Evolutionary conservation across 2,888 invertebrate species (phyloP), one percentile per base, ranked within the genome.

Genomic region (Zaprionus obscuricornis): DNA sequence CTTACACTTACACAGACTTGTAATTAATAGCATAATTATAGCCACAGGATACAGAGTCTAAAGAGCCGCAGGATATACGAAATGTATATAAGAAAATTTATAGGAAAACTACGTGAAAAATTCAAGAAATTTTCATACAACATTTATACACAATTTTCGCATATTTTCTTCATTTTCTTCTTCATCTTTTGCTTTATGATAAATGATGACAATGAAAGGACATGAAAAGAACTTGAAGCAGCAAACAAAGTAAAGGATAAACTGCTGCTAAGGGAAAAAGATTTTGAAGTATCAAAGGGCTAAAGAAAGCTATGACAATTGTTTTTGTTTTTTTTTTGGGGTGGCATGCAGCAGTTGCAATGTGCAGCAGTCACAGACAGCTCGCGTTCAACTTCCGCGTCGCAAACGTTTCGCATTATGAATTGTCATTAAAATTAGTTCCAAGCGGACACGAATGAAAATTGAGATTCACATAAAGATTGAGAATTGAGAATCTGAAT

Each of bases 371-470:
- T 39, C 36, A 36, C 11, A 6, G 34, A 13, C 24, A 26, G 33
- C 60, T 57, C 66, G 69, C 56, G 56, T 31, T n/a, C 40, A n/a
- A 39, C 56, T 55, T 68, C 66, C 70, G 64, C 74, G 73, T 60
- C 63, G 84, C 72, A n/a, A n/a, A n/a, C n/a, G n/a, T n/a, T n/a
- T n/a, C n/a, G n/a, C n/a, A n/a, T n/a, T n/a, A 58, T 68, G 84
- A 66, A 82, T 85, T 85, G 84, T 85, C 84, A 85, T 85, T 85
- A 79, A 82, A 83, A 86, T 85, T 78, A 85, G 84, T 85, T 79
- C 54, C 83, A 66, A 56, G 37, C 8, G 7, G 24, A 16, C 33
- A 26, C 34, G 43, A 20, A 43, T 26, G 43, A 36, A 3, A 14
- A 17, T n/a, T n/a, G n/a, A n/a, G n/a, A n/a, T n/a, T n/a, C n/a